Percentiles rank a stretch among this genome's conserved stretches.
These are phyloP conservation scores for Pseudococcus viburni DNA, from an alignment of 2,888 invertebrate species.

Conservation along the genomic window DNA sequence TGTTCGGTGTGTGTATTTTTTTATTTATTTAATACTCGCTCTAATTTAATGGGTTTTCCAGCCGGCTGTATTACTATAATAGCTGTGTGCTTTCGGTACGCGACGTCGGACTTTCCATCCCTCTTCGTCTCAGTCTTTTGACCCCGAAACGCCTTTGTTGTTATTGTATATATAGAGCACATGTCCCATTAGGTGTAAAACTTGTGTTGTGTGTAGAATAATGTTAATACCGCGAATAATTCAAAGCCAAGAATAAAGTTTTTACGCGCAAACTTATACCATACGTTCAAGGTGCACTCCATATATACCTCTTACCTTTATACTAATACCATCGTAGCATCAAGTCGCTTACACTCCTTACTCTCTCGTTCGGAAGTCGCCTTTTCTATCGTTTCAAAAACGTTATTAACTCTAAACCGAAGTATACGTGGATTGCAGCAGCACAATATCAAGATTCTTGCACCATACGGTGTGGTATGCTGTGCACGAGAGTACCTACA, in stretches of 20 bases:
- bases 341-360: neutral
- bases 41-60: too few relatives aligned
- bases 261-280: slow-evolving; percentile 11
- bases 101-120: neutral
- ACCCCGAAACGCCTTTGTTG: neutral
- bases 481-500: neutral
- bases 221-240: slow-evolving; percentile 37
- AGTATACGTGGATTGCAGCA: neutral
- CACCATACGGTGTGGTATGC: neutral
- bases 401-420: neutral
- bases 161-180: neutral
- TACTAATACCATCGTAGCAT: slow-evolving; percentile 2
- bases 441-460: neutral
- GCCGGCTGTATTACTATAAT: too few relatives aligned
- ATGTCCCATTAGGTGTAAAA: slow-evolving; percentile 37
- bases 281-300: neutral
- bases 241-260: slow-evolving; percentile 29
- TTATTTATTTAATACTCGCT: too few relatives aligned
- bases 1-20: too few relatives aligned
- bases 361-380: neutral
- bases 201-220: slow-evolving; percentile 29
- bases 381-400: neutral
- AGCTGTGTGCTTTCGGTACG: too few relatives aligned
- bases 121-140: neutral
- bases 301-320: neutral